phyloP scores from a whole-genome alignment of 1,140 invertebrate genomes.

The Campodea augens region DNA sequence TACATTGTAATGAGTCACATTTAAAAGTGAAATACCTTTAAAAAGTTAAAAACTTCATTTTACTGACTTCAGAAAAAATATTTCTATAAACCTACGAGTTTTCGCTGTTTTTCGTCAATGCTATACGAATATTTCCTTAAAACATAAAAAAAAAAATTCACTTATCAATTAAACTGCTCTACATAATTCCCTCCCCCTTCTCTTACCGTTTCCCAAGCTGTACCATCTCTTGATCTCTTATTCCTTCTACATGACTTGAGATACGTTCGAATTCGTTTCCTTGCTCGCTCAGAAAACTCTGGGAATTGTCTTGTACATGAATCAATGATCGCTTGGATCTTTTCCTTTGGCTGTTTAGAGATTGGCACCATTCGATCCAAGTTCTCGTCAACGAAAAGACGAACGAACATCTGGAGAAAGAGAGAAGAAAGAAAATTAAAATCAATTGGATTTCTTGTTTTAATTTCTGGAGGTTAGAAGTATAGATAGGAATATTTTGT shows the following conservation, averaged over 20 bases:
- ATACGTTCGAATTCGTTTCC: conserved; percentile 87
- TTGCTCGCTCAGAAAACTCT: conserved; percentile 80
- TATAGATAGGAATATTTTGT: too few relatives aligned
- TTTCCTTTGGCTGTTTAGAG: conserved; percentile 92
- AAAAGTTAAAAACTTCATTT: too few relatives aligned
- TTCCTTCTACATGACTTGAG: conserved; percentile 87
- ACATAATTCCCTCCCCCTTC: too few relatives aligned
- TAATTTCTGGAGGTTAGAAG: too few relatives aligned
- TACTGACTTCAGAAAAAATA: too few relatives aligned
- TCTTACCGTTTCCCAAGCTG: conserved; percentile 44
- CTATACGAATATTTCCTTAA: too few relatives aligned
- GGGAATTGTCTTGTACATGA: conserved; percentile 92
- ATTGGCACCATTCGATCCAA: conserved; percentile 89
- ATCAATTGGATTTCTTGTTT: neutral
- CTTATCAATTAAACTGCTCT: too few relatives aligned
- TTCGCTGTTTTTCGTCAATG: too few relatives aligned
- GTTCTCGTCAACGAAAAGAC: conserved; percentile 92
- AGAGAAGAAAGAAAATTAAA: conserved; percentile 7
- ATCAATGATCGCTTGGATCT: conserved; percentile 93
- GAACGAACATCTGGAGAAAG: conserved; percentile 79
- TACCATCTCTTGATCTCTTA: conserved; percentile 66
- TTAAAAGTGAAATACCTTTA: too few relatives aligned
- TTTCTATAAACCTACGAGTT: too few relatives aligned
- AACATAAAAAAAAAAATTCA: too few relatives aligned
- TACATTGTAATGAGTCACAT: too few relatives aligned